phyloP scores from a whole-genome alignment of 2,888 invertebrate genomes.

The Napeogenes sylphis region DNA sequence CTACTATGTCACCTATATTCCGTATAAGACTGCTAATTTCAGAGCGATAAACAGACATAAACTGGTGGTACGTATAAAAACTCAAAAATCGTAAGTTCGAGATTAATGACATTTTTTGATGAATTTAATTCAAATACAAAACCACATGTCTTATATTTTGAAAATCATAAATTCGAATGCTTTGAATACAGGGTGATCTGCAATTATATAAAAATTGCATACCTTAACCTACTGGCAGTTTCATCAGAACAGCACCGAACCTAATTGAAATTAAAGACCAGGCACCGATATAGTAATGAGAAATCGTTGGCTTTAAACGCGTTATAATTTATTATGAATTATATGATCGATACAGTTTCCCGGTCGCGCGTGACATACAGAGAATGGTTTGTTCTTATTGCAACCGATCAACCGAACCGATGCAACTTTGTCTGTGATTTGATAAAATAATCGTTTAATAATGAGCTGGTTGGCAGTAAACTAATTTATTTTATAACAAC shows the following conservation, averaged over 20 bases:
- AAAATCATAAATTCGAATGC: neutral
- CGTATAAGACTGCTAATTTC: too few species aligned
- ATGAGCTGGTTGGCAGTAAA: too few species aligned
- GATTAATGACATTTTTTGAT: too few species aligned
- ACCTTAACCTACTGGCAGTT: slow-evolving; percentile 7
- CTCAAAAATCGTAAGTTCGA: too few species aligned
- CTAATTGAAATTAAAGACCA: slow-evolving; percentile 65
- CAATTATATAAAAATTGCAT: slow-evolving; percentile 6
- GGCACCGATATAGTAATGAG: slow-evolving; percentile 53
- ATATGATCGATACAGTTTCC: slow-evolving; percentile 54
- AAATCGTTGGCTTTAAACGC: slow-evolving; percentile 46
- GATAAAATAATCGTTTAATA: neutral
- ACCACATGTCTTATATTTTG: neutral
- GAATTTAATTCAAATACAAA: too few species aligned
- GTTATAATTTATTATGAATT: slow-evolving; percentile 52
- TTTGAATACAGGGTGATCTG: slow-evolving; percentile 3
- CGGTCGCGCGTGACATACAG: slow-evolving; percentile 37
- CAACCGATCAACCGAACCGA: neutral
- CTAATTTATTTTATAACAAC: too few species aligned
- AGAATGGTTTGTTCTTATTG: slow-evolving; percentile 33
- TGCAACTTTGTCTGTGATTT: neutral
- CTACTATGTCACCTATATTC: too few species aligned
- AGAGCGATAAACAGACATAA: too few species aligned
- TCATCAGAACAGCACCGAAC: slow-evolving; percentile 34
- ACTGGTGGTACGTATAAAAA: too few species aligned